Evolutionary conservation across 2,888 invertebrate genomes (phyloP).

Genomic region (Dryadula phaetusa): DNA sequence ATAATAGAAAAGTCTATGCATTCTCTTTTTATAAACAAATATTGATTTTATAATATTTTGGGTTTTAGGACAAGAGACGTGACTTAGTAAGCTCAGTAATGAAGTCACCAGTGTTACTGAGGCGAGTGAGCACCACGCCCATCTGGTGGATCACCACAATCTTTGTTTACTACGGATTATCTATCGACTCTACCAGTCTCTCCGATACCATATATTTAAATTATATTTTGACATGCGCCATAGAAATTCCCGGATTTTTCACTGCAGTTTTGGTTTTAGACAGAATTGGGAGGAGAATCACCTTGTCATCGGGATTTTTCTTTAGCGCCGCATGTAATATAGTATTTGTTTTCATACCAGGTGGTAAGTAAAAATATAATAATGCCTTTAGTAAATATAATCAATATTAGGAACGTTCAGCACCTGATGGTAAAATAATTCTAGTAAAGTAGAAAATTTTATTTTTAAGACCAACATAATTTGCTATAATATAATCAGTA

Average conservation of each 20-base stretch:
- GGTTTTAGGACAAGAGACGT: slow-evolving; percentile 41
- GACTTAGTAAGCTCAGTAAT: slow-evolving; percentile 66
- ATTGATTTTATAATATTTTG: not conserved
- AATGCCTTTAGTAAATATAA: not conserved
- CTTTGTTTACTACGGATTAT: slow-evolving; percentile 89
- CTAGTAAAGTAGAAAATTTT: no score
- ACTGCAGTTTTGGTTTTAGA: slow-evolving; percentile 83
- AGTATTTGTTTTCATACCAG: slow-evolving; percentile 47
- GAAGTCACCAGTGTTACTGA: slow-evolving; percentile 75
- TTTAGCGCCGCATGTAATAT: slow-evolving; percentile 47
- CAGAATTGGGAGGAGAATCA: slow-evolving; percentile 70
- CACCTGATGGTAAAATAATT: not conserved
- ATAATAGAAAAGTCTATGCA: no score
- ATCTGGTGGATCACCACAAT: slow-evolving; percentile 89
- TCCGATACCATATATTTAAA: slow-evolving; percentile 88
- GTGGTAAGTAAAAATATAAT: slow-evolving; percentile 47
- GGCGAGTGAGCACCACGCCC: slow-evolving; percentile 84
- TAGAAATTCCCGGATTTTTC: slow-evolving; percentile 87
- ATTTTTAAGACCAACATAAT: no score
- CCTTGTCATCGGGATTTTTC: slow-evolving; percentile 47
- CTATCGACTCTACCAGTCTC: slow-evolving; percentile 87
- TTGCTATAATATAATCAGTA: no score
- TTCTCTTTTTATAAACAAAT: not conserved
- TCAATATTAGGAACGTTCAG: not conserved
- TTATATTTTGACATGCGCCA: slow-evolving; percentile 82